phyloP scores from a whole-genome alignment of 92 coral and sea anemone genomes.

The Siderastrea siderea region DNA sequence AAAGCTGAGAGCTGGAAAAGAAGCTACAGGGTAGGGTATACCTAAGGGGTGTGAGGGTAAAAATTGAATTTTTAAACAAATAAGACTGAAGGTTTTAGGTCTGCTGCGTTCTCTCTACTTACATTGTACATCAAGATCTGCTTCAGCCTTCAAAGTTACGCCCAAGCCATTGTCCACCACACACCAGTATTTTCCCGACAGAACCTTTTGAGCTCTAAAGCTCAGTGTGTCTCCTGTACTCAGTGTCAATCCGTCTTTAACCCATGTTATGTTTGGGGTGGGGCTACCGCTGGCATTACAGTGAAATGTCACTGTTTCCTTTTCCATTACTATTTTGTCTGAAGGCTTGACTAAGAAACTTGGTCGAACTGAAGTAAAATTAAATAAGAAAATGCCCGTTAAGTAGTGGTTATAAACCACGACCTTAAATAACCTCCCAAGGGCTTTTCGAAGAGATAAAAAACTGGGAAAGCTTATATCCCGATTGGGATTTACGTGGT shows the following conservation, averaged over 20 bases:
- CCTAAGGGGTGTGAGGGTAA: too few relatives aligned
- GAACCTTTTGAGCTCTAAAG: not conserved
- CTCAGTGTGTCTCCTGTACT: not conserved
- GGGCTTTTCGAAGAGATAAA: too few relatives aligned
- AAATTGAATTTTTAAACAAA: too few relatives aligned
- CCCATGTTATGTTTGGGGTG: conserved; percentile 23
- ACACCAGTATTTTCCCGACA: conserved; percentile 34
- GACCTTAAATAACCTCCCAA: too few relatives aligned
- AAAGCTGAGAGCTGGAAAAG: too few relatives aligned
- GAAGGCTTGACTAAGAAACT: conserved; percentile 2
- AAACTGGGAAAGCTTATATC: too few relatives aligned
- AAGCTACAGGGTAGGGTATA: too few relatives aligned
- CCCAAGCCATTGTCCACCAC: conserved; percentile 8
- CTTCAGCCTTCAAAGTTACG: not conserved
- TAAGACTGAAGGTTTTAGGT: too few relatives aligned
- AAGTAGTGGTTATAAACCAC: not conserved
- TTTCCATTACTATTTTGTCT: not conserved
- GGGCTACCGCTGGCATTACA: conserved; percentile 12
- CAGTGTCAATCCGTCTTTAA: not conserved
- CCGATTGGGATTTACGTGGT: too few relatives aligned
- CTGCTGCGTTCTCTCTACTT: not conserved
- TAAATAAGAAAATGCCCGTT: not conserved
- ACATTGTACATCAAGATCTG: conserved; percentile 25
- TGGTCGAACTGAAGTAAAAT: conserved; percentile 19
- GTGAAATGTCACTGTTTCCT: not conserved